Conservation (phyloP, 2,888 invertebrate genomes). For the Alloplasta piceator region DNA sequence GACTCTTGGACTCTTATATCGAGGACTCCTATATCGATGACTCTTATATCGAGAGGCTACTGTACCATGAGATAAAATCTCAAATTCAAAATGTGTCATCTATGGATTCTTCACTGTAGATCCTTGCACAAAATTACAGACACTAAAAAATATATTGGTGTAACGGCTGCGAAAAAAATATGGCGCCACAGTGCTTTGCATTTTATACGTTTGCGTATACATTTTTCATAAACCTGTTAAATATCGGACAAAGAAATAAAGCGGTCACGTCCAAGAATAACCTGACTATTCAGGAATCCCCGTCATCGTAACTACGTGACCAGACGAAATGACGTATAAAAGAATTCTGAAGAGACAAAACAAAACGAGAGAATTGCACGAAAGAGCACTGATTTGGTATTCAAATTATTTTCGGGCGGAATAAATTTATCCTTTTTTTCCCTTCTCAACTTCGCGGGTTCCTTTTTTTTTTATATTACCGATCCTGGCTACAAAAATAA, state of each 20-base stretch:
- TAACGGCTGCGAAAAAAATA: too few species aligned
- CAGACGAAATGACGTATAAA: constrained; percentile 65
- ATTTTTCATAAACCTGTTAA: constrained; percentile 46
- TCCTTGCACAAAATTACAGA: too few species aligned
- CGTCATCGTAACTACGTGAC: constrained; percentile 34
- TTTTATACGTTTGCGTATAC: neutral
- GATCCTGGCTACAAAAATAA: neutral
- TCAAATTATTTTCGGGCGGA: constrained; percentile 73
- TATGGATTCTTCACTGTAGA: too few species aligned
- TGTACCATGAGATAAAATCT: too few species aligned
- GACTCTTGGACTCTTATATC: too few species aligned
- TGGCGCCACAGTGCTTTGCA: too few species aligned
- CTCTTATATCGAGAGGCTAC: too few species aligned
- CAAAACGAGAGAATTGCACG: constrained; percentile 71
- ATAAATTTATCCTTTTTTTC: constrained; percentile 13
- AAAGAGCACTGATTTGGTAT: constrained; percentile 77
- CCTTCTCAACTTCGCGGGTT: constrained; percentile 2
- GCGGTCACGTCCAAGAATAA: constrained; percentile 80
- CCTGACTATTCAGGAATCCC: constrained; percentile 64
- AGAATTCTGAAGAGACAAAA: constrained; percentile 45
- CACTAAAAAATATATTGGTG: too few species aligned
- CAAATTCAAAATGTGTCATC: too few species aligned
- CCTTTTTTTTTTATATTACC: neutral
- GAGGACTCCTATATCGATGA: too few species aligned
- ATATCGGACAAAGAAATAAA: constrained; percentile 67